Percentiles rank a stretch among this genome's conserved stretches.
These are phyloP conservation scores for Callimorpha dominula DNA, from an alignment of 2,888 invertebrate species.

Conservation along the genomic window DNA sequence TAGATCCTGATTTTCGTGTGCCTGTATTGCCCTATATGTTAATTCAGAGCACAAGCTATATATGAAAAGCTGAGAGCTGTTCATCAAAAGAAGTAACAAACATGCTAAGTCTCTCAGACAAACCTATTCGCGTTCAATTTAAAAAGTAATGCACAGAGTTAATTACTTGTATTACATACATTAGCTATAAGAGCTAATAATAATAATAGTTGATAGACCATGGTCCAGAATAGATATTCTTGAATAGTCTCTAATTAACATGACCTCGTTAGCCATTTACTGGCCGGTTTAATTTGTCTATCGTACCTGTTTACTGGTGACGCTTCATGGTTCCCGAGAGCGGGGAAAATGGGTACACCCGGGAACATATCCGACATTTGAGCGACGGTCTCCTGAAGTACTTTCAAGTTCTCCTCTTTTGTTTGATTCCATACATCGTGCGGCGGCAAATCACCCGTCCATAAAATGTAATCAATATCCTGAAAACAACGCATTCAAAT, in stretches of 20 bases:
- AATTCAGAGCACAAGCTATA: background rate
- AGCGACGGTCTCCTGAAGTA: constrained; percentile 93
- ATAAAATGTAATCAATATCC: constrained; percentile 97
- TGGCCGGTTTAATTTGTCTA: background rate
- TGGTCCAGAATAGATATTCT: constrained; percentile 17
- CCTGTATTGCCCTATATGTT: background rate
- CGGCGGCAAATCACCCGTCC: constrained; percentile 98
- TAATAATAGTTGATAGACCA: background rate
- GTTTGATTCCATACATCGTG: constrained; percentile 99
- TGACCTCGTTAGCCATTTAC: constrained; percentile 21
- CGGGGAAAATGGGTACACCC: constrained; percentile 96
- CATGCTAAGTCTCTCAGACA: background rate
- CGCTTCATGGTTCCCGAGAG: constrained; percentile 98
- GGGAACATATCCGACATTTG: constrained; percentile 96
- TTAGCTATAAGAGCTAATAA: background rate
- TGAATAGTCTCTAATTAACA: constrained; percentile 31
- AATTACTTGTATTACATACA: background rate
- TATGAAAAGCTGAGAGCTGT: background rate
- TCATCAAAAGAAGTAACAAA: background rate
- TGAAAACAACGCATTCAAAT: constrained; percentile 61
- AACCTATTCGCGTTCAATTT: background rate
- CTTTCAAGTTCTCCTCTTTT: constrained; percentile 94
- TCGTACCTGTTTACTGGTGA: constrained; percentile 96
- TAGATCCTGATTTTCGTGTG: too few species aligned
- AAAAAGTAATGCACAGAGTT: background rate